Evolutionary conservation across 2,113 vertebrate genomes (phyloP), one percentile per base, ranked within the genome.

Genomic region (Rhinopithecus roxellana): DNA sequence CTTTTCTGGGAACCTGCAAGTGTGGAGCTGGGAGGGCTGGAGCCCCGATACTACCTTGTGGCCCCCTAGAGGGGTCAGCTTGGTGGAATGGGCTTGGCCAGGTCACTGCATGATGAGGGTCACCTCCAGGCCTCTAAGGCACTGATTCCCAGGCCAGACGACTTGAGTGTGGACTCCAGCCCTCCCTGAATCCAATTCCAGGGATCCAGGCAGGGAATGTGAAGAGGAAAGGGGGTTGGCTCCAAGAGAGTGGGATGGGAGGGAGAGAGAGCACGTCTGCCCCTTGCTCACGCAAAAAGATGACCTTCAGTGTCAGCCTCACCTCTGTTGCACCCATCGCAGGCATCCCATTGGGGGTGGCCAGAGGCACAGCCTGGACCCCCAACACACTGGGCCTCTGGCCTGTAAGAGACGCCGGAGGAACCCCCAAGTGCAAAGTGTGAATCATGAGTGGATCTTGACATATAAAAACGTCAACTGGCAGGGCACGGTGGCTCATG

Each of bases 191-290:
- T 18, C 45, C 0, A 3, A 23, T 13, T 1, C 8, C n/a, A 38
- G 8, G 59, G 55, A 67, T 32, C n/a, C 43, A 3, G 52, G 52
- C 17, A 2, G 32, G 30, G 18, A 64, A 5, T 1, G 30, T 4
- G 25, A 13, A 12, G 45, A 5, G 30, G n/a, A 52, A 43, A 17
- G 2, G 6, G n/a, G n/a, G 50, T 55, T 4, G 8, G 52, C 7
- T 16, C 16, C 8, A 13, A 38, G 17, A 8, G 32, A 30, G 14
- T 3, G 16, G 59, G 12, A 11, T 48, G 14, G 6, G 12, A 20
- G 6, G 2, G 3, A 52, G 40, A 77, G 6, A n/a, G 38, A 72
- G 23, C 0, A 12, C 11, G 1, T 18, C 1, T 0, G 3, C 0
- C 20, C 64, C 8, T 20, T 14, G 2, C 18, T 4, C 6, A 11